A percentile compares a stretch with the other conserved stretches of the same genome.
phyloP scores from a whole-genome alignment of 2,888 invertebrate species.

The Tineola bisselliella region DNA sequence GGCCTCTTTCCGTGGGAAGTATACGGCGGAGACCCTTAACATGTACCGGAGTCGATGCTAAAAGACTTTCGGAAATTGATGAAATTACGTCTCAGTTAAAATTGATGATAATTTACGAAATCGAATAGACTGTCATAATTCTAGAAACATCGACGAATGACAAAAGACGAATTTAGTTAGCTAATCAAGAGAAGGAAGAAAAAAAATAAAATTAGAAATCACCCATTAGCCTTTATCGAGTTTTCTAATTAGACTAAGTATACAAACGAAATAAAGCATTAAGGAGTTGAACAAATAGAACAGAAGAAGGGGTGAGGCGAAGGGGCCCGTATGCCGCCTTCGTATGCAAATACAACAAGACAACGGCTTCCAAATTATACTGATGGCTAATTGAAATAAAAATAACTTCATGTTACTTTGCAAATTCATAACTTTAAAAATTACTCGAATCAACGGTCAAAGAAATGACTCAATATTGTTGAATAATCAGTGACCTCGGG shows the following conservation, averaged over 20 bases:
- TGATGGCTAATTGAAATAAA: slow-evolving; percentile 7
- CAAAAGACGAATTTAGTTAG: not conserved
- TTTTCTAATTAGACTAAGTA: slow-evolving; percentile 66
- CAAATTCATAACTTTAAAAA: slow-evolving; percentile 8
- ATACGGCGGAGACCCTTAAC: slow-evolving; percentile 10
- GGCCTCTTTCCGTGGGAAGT: slow-evolving; percentile 15
- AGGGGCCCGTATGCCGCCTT: slow-evolving; percentile 37
- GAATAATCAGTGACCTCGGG: not conserved
- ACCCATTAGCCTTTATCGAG: slow-evolving; percentile 46
- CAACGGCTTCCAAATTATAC: slow-evolving; percentile 21
- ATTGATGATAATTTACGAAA: slow-evolving; percentile 7
- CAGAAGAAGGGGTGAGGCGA: slow-evolving; percentile 38
- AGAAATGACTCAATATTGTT: not conserved
- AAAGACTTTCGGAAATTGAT: slow-evolving; percentile 34
- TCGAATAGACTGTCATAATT: not conserved
- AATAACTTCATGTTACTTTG: not conserved
- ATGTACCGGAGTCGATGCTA: slow-evolving; percentile 13
- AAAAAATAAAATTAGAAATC: slow-evolving; percentile 33
- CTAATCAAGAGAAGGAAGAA: slow-evolving; percentile 8
- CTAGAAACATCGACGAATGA: not conserved
- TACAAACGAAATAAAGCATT: slow-evolving; percentile 65
- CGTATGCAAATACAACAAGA: slow-evolving; percentile 48
- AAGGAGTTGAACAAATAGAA: slow-evolving; percentile 60
- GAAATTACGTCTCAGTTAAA: slow-evolving; percentile 23
- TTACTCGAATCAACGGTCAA: not conserved